Base-by-base conservation (phyloP, 1,140 invertebrate genomes). In the Listronotus bonariensis region DNA sequence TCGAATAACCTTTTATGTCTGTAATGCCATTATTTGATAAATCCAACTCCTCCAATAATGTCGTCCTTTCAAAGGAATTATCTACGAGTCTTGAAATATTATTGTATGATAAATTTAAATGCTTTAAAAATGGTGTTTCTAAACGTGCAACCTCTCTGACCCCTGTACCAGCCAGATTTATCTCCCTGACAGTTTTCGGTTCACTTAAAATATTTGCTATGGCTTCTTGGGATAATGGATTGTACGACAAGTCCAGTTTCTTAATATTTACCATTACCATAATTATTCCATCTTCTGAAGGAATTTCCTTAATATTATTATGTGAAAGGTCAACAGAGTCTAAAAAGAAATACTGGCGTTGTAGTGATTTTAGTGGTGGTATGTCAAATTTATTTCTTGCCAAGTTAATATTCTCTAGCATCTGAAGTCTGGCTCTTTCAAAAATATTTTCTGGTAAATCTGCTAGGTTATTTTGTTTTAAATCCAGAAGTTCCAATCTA, bases 241-340 rank as follows among this genome's bases (percentile, higher is more conserved):
- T 96, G 66, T 87, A 90, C 2, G 92, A 94, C 0, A 96, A 77
- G 80, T 96, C 93, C 0, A 96, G 80, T 60, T 87, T 84, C 76
- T 96, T 96, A 0, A 95, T 88, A 74, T 92, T 95, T 1, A 92
- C 90, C 80, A 96, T 87, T n/a, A n/a, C n/a, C n/a, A n/a, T n/a
- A n/a, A n/a, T n/a, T 0, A 93, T 88, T 72, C 88, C 90, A 36
- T 93, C 88, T 75, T 95, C 92, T 0, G 86, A 84, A 6, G 92
- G 92, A 18, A 96, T 86, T 56, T 91, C 87, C 14, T 82, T 80
- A 15, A 96, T 85, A 66, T 87, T 83, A 74, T 96, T 96, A 38
- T 87, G 79, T 6, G 92, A 89, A 45, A 96, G 81, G 77, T 93
- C 89, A 7, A 96, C 84, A 3, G 85, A 85, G 8, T 88, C 85